Evolutionary conservation across 1,140 invertebrate species (phyloP).

Genomic region (Drosophila suzukii): DNA sequence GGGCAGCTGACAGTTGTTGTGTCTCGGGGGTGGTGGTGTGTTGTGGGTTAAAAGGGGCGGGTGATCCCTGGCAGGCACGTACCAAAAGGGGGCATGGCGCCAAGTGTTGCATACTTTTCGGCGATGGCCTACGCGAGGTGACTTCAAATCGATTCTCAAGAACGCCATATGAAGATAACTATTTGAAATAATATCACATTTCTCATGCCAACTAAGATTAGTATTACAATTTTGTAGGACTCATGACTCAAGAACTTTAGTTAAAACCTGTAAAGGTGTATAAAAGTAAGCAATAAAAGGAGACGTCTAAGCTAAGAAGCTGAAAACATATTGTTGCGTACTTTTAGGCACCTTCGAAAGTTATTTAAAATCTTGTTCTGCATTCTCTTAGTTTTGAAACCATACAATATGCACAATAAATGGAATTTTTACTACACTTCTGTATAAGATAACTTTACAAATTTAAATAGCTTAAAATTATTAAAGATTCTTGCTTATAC

Average conservation of each 20-base stretch:
- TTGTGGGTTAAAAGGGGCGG: not conserved
- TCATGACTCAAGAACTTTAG: too few relatives aligned
- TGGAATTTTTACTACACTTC: too few relatives aligned
- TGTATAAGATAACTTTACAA: too few relatives aligned
- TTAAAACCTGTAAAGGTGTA: too few relatives aligned
- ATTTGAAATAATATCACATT: not conserved
- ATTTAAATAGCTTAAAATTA: not conserved
- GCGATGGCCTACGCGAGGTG: conserved; percentile 43
- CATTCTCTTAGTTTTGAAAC: too few relatives aligned
- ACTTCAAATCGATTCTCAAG: conserved; percentile 32
- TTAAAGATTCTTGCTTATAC: not conserved
- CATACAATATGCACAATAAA: too few relatives aligned
- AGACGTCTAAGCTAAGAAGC: too few relatives aligned
- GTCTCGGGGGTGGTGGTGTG: not conserved
- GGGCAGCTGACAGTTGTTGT: conserved; percentile 40
- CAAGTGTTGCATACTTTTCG: conserved; percentile 62
- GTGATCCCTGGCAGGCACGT: conserved; percentile 50
- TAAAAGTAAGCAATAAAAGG: too few relatives aligned
- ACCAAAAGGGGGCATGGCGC: conserved; percentile 18
- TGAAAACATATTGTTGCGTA: too few relatives aligned
- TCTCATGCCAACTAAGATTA: not conserved
- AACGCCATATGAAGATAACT: conserved; percentile 5
- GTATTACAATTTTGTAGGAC: too few relatives aligned
- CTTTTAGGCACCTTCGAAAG: too few relatives aligned
- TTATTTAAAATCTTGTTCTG: too few relatives aligned